A percentile compares a stretch with the other conserved stretches of the same genome.
phyloP scores from a whole-genome alignment of 2,797 vertebrate genomes.

The Danio aesculapii region DNA sequence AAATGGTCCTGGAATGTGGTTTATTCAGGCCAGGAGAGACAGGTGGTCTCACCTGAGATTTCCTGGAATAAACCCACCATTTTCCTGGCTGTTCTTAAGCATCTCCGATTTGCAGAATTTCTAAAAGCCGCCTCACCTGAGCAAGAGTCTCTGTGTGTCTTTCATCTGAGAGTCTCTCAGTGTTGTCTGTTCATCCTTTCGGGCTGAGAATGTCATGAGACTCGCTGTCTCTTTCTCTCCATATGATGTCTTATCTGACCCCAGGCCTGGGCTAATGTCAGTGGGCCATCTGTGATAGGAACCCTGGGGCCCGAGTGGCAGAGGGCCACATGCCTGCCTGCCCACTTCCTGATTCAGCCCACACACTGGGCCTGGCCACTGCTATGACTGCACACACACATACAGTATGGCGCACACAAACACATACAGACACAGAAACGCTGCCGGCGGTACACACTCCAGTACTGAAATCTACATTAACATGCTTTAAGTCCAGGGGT shows the following conservation, averaged over 20 bases:
- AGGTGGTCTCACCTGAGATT: constrained; percentile 64
- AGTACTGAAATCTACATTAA: constrained; percentile 38
- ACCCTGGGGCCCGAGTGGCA: constrained; percentile 53
- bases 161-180: constrained; percentile 34
- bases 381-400: constrained; percentile 41
- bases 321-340: constrained; percentile 59
- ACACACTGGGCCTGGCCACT: constrained; percentile 43
- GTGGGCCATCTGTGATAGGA: constrained; percentile 63
- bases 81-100: constrained; percentile 54
- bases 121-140: constrained; percentile 46
- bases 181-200: constrained; percentile 45
- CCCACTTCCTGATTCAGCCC: constrained; percentile 62
- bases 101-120: constrained; percentile 13
- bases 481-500: constrained; percentile 20
- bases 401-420: constrained; percentile 39
- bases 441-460: constrained; percentile 58
- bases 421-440: constrained; percentile 49
- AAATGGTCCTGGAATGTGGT: constrained; percentile 38
- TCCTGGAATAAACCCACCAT: constrained; percentile 47
- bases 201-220: constrained; percentile 37
- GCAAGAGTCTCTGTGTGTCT: constrained; percentile 34
- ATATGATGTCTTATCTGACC: constrained; percentile 47
- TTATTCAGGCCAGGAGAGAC: constrained; percentile 49
- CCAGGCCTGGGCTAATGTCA: constrained; percentile 52
- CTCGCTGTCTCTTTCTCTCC: constrained; percentile 36